phyloP scores from a whole-genome alignment of 1,140 invertebrate species.

The Zaprionus capensis region DNA sequence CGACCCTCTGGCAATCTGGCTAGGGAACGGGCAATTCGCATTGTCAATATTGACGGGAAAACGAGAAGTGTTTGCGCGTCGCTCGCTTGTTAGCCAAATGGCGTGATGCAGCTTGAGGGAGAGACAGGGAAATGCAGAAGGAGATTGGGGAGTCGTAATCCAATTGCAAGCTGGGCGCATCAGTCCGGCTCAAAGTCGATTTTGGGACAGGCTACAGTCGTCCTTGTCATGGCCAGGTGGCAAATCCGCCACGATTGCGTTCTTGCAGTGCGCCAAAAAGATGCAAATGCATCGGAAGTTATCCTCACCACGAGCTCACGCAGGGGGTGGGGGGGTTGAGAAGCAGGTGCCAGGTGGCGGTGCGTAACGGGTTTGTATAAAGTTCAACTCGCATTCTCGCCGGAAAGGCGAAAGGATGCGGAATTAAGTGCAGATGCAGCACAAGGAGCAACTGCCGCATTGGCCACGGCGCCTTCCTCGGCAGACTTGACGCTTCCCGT shows the following conservation, averaged over 20 bases:
- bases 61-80: background rate
- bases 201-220: slow-evolving; percentile 18
- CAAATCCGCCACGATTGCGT: slow-evolving; percentile 44
- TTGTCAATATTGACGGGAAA: slow-evolving; percentile 15
- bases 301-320: slow-evolving; percentile 22
- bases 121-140: background rate
- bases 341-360: background rate
- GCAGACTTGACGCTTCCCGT: slow-evolving; percentile 15
- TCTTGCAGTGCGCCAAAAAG: slow-evolving; percentile 26
- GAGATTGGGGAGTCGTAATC: slow-evolving; percentile 31
- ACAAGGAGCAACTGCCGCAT: slow-evolving; percentile 38
- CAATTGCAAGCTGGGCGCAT: slow-evolving; percentile 39
- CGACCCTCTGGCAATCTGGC: background rate
- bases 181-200: slow-evolving; percentile 28
- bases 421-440: slow-evolving; percentile 46
- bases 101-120: slow-evolving; percentile 14
- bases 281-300: slow-evolving; percentile 47
- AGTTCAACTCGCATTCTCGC: slow-evolving; percentile 13
- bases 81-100: slow-evolving; percentile 35
- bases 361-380: background rate
- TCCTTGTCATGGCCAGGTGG: slow-evolving; percentile 15
- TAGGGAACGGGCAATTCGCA: slow-evolving; percentile 4
- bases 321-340: background rate
- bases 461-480: slow-evolving; percentile 33
- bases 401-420: slow-evolving; percentile 43